phyloP scores from a whole-genome alignment of 1,140 invertebrate species.

The Brachionus angularis region DNA sequence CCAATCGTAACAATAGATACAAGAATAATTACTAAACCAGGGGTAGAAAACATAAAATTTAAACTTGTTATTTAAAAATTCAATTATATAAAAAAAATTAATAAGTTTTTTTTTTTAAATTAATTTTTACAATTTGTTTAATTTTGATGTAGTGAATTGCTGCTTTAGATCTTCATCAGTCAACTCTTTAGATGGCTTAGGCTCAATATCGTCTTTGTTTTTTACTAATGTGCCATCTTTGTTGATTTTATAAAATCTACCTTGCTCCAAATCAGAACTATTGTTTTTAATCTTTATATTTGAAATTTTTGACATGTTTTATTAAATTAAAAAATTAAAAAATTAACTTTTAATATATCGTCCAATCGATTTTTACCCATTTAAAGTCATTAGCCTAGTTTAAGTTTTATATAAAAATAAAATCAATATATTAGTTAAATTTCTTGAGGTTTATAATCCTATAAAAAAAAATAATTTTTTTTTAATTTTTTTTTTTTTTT shows the following conservation, averaged over 20 bases:
- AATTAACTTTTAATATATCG: too few relatives aligned
- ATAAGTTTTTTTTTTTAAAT: neutral
- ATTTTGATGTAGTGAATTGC: too few relatives aligned
- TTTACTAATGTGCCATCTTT: conserved; percentile 29
- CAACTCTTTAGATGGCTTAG: conserved; percentile 7
- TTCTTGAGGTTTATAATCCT: too few relatives aligned
- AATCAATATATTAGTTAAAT: too few relatives aligned
- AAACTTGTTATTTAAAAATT: neutral
- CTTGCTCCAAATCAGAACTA: conserved; percentile 21
- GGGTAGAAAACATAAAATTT: conserved; percentile 6
- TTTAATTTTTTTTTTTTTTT: too few relatives aligned
- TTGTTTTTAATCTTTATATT: conserved; percentile 23
- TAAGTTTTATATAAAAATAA: too few relatives aligned
- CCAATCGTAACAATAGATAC: neutral
- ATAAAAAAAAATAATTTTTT: too few relatives aligned
- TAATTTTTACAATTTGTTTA: conserved; percentile 3
- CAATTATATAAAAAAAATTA: neutral
- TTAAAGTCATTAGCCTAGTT: too few relatives aligned
- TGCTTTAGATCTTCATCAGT: too few relatives aligned
- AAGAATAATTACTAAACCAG: conserved; percentile 22
- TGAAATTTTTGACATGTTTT: too few relatives aligned
- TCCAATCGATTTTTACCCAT: too few relatives aligned
- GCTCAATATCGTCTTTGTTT: conserved; percentile 9
- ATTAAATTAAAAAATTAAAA: neutral
- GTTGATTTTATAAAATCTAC: conserved; percentile 11